phyloP scores from a whole-genome alignment of 1,140 invertebrate genomes.

The Drosophila sechellia region DNA sequence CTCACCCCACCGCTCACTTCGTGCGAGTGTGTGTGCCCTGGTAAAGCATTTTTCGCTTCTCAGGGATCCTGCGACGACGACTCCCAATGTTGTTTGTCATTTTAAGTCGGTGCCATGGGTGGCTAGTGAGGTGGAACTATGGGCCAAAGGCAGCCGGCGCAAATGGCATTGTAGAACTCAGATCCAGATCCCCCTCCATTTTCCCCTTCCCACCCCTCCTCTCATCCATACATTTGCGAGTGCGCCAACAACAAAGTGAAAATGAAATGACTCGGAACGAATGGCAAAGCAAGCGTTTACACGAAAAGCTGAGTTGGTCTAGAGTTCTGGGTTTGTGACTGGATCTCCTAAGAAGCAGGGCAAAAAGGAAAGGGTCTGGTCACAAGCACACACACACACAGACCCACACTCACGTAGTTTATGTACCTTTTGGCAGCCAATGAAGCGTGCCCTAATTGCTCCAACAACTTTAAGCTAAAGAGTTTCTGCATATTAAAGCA shows the following conservation, averaged over 20 bases:
- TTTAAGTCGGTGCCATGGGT: constrained; percentile 77
- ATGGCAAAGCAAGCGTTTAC: constrained; percentile 81
- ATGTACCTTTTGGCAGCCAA: constrained; percentile 76
- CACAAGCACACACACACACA: constrained; percentile 29
- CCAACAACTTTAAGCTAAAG: constrained; percentile 55
- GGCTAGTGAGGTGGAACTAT: constrained; percentile 81
- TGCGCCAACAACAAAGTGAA: constrained; percentile 79
- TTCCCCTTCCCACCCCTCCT: background rate
- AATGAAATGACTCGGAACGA: constrained; percentile 83
- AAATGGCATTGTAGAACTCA: constrained; percentile 54
- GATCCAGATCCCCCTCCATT: constrained; percentile 9
- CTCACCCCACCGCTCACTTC: too few species aligned
- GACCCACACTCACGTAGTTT: constrained; percentile 55
- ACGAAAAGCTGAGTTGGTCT: constrained; percentile 56
- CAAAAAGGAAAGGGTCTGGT: constrained; percentile 9
- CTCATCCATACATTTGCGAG: constrained; percentile 22
- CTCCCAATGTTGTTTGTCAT: constrained; percentile 80
- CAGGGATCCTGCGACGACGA: constrained; percentile 35
- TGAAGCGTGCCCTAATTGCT: constrained; percentile 77
- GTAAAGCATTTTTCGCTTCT: constrained; percentile 75
- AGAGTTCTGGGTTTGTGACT: constrained; percentile 7
- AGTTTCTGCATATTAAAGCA: constrained; percentile 46
- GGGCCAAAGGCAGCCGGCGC: constrained; percentile 54
- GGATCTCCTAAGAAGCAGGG: constrained; percentile 8
- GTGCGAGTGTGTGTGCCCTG: constrained; percentile 33